Evolutionary conservation across 2,797 vertebrate genomes (phyloP), one percentile per base, ranked within the genome.

Genomic region (Perodicticus potto): DNA sequence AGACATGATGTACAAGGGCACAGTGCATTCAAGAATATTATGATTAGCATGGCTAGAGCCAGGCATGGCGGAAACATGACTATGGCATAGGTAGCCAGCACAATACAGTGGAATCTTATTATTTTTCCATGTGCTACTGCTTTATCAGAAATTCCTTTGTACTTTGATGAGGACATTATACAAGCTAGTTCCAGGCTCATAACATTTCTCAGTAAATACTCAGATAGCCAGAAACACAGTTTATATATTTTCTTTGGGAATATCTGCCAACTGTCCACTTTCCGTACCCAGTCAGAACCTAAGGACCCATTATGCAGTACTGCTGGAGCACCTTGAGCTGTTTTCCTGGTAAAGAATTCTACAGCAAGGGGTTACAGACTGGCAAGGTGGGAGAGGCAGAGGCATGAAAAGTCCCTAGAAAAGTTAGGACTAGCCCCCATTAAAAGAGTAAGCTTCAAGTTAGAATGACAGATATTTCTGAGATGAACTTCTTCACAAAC

Each of bases 151-250:
- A 61, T 92, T 78, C 74, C 83, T 83, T 37, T 55, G 20, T 67
- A 77, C 37, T 73, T 49, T 69, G 82, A 92, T 74, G 74, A 74
- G 40, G 76, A 63, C n/a, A 73, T 53, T 63, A 76, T 69, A 86
- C 63, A 91, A 57, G 20, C 53, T 57, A 72, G 67, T 25, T 93
- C 67, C 25, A 61, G 85, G 72, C 59, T 65, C 78, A 81, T 29
- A 57, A 32, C 76, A 96, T 90, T 95, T 92, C 78, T 43, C 27
- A 37, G 85, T 43, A 61, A 76, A 88, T 2, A n/a, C n/a, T 74
- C 70, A n/a, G n/a, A 77, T 3, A 34, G 43, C 91, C 59, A 93
- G 84, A 96, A 89, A 95, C 73, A 70, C 1, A 27, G 67, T 11
- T 37, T 40, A 27, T 27, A 1, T n/a, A 87, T 95, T 94, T 93